Evolutionary conservation across 2,888 invertebrate genomes (phyloP).

Genomic region (Torymus auratus): DNA sequence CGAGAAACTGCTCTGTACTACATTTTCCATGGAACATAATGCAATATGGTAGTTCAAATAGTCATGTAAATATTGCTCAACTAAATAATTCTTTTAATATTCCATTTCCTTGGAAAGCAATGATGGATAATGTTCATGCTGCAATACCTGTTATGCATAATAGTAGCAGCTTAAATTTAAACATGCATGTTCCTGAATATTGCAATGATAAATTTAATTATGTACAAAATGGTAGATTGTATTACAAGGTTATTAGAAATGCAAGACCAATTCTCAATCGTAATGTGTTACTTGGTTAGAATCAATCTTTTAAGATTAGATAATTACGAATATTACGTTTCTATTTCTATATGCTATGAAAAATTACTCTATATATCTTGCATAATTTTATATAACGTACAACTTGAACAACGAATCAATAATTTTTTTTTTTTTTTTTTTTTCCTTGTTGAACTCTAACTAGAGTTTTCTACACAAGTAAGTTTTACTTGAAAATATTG

Average conservation of each 20-base stretch:
- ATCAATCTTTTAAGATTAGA: conserved; percentile 3
- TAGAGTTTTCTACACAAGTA: conserved; percentile 29
- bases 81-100: conserved; percentile 19
- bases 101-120: conserved; percentile 34
- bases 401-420: conserved; percentile 7
- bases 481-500: conserved; percentile 22
- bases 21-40: conserved; percentile 39
- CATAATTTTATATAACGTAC: conserved; percentile 25
- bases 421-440: conserved; percentile 41
- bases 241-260: neutral
- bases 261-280: conserved; percentile 46
- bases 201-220: conserved; percentile 22
- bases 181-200: neutral
- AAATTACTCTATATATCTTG: conserved; percentile 5
- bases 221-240: conserved; percentile 9
- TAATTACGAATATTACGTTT: neutral
- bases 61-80: neutral
- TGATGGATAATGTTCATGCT: conserved; percentile 7
- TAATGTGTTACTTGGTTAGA: conserved; percentile 6
- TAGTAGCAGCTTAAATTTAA: neutral
- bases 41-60: neutral
- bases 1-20: conserved; percentile 46
- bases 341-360: neutral
- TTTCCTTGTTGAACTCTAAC: conserved; percentile 23
- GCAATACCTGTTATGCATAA: too few relatives aligned